Conservation (phyloP, 1,140 invertebrate genomes). For the Hylaeus volcanicus region DNA sequence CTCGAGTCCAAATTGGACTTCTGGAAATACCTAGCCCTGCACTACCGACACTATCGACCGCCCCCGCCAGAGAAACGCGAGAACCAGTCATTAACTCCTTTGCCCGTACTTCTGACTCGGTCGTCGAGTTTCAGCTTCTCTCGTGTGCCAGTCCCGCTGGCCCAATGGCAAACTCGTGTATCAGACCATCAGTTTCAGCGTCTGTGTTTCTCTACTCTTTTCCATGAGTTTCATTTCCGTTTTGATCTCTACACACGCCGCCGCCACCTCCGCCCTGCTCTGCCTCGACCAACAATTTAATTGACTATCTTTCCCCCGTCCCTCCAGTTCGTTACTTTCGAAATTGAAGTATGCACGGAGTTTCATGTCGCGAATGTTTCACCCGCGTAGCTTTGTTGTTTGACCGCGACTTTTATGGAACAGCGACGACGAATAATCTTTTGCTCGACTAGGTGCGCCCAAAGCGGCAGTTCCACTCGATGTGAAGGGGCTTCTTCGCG, state of each 20-base stretch:
- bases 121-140: neutral
- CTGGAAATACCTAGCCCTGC: no score
- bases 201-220: neutral
- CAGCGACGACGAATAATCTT: no score
- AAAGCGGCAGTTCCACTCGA: no score
- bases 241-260: neutral
- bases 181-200: slow-evolving; percentile 16
- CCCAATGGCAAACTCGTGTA: neutral
- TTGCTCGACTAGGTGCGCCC: no score
- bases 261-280: neutral
- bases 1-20: no score
- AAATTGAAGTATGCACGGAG: neutral
- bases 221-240: neutral
- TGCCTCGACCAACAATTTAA: slow-evolving; percentile 13
- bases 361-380: no score
- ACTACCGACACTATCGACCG: slow-evolving; percentile 23
- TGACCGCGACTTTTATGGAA: no score
- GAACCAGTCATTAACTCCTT: neutral
- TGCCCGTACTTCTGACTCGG: neutral
- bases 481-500: no score
- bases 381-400: no score
- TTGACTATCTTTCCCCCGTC: neutral
- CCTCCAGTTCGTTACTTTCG: neutral
- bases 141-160: neutral
- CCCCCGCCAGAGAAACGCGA: no score